Evolutionary conservation across 2,113 vertebrate genomes (phyloP), one percentile per base, ranked within the genome.

Genomic region (Dipodomys ordii): DNA sequence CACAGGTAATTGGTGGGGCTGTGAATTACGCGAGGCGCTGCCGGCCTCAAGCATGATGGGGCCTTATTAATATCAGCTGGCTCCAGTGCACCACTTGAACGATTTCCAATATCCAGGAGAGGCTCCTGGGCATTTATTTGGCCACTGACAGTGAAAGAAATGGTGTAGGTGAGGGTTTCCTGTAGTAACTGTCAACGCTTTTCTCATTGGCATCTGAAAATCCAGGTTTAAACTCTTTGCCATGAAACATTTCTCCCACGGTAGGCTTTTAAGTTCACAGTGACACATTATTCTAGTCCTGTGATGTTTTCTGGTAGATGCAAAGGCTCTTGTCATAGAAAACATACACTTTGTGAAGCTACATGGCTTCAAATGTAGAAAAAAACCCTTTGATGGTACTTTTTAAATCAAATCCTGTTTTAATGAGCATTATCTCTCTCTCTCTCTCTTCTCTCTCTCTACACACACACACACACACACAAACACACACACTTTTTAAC

Each of bases 1-100:
- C 97, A 98, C 96, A 97, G 97, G 98, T 98, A 99, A 99, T 98
- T 98, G 98, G 98, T 98, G 97, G 87, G 91, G 95, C 95, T 94
- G 97, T 81, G 97, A 98, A 97, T 98, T 97, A 97, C 96, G 97
- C 69, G 98, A 97, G 96, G 96, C 96, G 93, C 97, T 98, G 97
- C 97, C 74, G 95, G 97, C 98, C 97, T 96, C 95, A 83, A 95
- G 97, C 96, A 97, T 96, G 96, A 95, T 96, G 96, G 97, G 89
- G 97, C 97, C 96, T 98, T 98, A 98, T 98, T 98, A 97, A 96
- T 97, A 98, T 98, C 98, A 98, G 97, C 97, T 98, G 98, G 95
- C 94, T 92, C 96, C 96, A 93, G 91, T 88, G 95, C 92, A 96
- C 93, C 2, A 0, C 93, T 96, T 97, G 97, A 97, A 97, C 96